Evolutionary conservation across 2,797 vertebrate species (phyloP).

Genomic region (Fringilla coelebs): DNA sequence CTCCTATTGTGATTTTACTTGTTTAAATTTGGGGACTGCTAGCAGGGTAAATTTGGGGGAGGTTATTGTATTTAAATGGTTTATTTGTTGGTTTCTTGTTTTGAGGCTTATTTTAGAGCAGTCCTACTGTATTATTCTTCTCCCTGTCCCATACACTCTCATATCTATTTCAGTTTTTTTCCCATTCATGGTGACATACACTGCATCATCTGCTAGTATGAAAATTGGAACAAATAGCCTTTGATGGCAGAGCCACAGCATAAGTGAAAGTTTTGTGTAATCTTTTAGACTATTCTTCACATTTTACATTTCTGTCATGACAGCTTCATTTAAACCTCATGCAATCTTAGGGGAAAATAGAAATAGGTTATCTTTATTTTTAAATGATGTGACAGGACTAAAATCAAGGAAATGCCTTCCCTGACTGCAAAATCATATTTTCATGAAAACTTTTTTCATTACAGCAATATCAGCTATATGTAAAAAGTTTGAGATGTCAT

Average conservation of each 20-base stretch:
- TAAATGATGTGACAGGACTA: slow-evolving; percentile 51
- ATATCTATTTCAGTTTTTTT: not conserved
- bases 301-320: slow-evolving; percentile 60
- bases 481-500: slow-evolving; percentile 12
- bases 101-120: not conserved
- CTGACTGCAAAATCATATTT: slow-evolving; percentile 41
- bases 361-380: slow-evolving; percentile 58
- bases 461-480: not conserved
- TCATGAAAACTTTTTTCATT: slow-evolving; percentile 3
- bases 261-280: slow-evolving; percentile 45
- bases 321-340: slow-evolving; percentile 58
- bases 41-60: not conserved
- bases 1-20: not conserved
- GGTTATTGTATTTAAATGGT: not conserved
- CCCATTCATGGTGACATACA: not conserved
- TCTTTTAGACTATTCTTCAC: slow-evolving; percentile 53
- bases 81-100: not conserved
- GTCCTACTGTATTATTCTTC: not conserved
- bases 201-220: slow-evolving; percentile 8
- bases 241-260: slow-evolving; percentile 8
- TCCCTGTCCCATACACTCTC: not conserved
- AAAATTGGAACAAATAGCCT: slow-evolving; percentile 63
- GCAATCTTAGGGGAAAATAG: slow-evolving; percentile 37
- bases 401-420: slow-evolving; percentile 42
- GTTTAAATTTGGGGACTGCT: not conserved